Evolutionary conservation across 2,888 invertebrate species (phyloP).

Genomic region (Cephus rjabovi): DNA sequence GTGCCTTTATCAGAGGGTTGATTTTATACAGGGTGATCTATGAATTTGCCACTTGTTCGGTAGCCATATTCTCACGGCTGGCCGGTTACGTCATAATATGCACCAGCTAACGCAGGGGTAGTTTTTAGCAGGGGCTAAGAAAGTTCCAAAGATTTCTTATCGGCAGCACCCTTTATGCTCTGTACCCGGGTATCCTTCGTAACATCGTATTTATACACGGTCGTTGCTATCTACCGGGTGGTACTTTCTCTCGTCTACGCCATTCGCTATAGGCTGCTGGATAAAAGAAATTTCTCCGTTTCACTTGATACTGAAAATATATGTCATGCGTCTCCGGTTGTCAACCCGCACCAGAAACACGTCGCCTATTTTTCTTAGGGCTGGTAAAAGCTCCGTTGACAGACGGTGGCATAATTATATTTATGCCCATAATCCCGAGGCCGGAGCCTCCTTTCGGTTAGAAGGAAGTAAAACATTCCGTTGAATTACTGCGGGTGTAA

Average conservation of each 20-base stretch:
- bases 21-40: not conserved
- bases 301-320: not conserved
- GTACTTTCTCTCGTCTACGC: not conserved
- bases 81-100: not conserved
- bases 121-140: not conserved
- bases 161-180: not conserved
- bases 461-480: not conserved
- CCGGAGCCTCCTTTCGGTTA: not conserved
- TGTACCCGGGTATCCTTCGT: not conserved
- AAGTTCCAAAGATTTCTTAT: not conserved
- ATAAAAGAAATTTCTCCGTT: not conserved
- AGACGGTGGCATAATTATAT: not conserved
- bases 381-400: not conserved
- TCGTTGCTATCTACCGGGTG: not conserved
- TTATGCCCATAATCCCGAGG: not conserved
- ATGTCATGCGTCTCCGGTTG: not conserved
- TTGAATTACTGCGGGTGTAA: not conserved
- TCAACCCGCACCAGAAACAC: not conserved
- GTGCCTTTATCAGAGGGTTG: not conserved
- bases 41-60: not conserved
- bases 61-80: not conserved
- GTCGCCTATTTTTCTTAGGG: not conserved
- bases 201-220: not conserved
- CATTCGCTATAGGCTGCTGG: not conserved
- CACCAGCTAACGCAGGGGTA: too few relatives aligned